Percentiles rank a stretch among this genome's conserved stretches.
Conservation (phyloP, 23 tunicate genomes). For the Clavelina lepadiformis region DNA sequence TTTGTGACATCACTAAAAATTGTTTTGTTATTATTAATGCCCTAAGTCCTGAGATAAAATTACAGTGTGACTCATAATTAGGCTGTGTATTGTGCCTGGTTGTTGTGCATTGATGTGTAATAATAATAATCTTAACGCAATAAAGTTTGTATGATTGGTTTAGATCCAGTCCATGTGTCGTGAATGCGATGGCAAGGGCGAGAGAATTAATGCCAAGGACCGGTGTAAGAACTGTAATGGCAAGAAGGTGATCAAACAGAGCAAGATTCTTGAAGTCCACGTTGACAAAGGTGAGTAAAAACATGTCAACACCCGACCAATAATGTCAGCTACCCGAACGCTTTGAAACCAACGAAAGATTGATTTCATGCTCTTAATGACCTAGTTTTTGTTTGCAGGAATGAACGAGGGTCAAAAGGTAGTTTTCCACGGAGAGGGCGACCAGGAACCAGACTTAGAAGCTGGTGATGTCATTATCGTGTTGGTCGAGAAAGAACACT, state of each 20-base stretch:
- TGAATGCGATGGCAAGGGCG: conserved; percentile 93
- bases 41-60: too few relatives aligned
- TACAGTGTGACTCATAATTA: too few relatives aligned
- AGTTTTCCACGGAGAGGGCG: conserved; percentile 90
- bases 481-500: conserved; percentile 75
- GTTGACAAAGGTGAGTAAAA: conserved; percentile 74
- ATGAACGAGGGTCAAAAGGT: conserved; percentile 95
- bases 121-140: too few relatives aligned
- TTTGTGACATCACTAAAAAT: too few relatives aligned
- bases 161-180: conserved; percentile 86
- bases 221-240: conserved; percentile 87
- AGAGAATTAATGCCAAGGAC: conserved; percentile 78
- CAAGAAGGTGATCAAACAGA: conserved; percentile 62
- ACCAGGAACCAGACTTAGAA: conserved; percentile 94
- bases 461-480: conserved; percentile 87
- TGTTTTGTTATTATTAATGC: too few relatives aligned
- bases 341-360: neutral
- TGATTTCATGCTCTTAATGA: too few relatives aligned
- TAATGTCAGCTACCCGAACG: neutral
- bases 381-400: conserved; percentile 16
- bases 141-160: too few relatives aligned
- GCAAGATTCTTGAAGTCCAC: conserved; percentile 84
- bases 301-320: neutral
- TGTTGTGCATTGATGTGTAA: too few relatives aligned
- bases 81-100: too few relatives aligned